Evolutionary conservation across 1,140 invertebrate species (phyloP).

Genomic region (Penaeus japonicus): DNA sequence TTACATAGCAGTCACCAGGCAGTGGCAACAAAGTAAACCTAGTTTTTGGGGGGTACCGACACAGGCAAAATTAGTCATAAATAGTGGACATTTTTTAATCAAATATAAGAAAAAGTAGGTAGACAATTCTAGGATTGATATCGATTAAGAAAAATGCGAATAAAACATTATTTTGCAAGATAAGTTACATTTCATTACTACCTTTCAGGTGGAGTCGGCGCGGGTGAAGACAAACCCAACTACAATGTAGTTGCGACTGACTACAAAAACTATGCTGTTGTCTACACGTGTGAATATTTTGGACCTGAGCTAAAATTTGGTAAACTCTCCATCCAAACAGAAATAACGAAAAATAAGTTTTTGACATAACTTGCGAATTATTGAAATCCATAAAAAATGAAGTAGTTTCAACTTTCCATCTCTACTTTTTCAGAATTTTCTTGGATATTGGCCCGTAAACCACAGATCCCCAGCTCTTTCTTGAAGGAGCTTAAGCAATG

Average conservation of each 20-base stretch:
- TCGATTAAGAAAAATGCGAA: too few relatives aligned
- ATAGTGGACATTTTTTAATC: too few relatives aligned
- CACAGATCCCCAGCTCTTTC: neutral
- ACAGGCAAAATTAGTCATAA: too few relatives aligned
- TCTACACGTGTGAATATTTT: constrained; percentile 41
- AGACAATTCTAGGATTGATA: too few relatives aligned
- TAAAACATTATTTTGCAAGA: too few relatives aligned
- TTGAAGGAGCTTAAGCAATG: neutral
- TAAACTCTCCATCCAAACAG: neutral
- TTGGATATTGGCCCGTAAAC: neutral
- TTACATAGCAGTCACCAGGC: too few relatives aligned
- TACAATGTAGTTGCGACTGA: constrained; percentile 54
- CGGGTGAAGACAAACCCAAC: constrained; percentile 13
- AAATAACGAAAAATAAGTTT: constrained; percentile 15
- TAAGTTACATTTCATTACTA: neutral
- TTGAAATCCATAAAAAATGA: neutral
- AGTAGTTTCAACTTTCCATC: neutral
- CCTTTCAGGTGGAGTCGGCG: neutral
- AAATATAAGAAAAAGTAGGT: too few relatives aligned
- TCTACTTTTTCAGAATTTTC: constrained; percentile 10
- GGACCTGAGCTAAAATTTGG: constrained; percentile 33
- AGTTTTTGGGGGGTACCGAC: too few relatives aligned
- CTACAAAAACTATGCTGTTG: constrained; percentile 54
- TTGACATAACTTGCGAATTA: neutral
- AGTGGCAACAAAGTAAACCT: too few relatives aligned